phyloP scores from a whole-genome alignment of 2,113 vertebrate genomes.

The Rhipidura dahli region DNA sequence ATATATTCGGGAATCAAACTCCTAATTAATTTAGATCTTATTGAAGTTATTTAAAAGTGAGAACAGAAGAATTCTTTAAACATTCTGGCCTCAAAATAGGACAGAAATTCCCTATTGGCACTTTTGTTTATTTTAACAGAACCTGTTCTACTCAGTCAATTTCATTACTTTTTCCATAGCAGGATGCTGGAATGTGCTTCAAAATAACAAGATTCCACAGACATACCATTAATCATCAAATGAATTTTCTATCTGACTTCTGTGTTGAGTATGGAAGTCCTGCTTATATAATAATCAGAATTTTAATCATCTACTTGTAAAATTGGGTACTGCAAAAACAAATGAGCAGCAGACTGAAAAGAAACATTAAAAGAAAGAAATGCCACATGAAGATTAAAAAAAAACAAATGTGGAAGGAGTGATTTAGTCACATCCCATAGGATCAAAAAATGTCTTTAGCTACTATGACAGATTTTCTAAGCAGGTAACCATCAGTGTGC shows the following conservation, averaged over 20 bases:
- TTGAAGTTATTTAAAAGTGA: background rate
- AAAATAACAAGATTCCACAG: background rate
- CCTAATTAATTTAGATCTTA: background rate
- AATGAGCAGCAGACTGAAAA: background rate
- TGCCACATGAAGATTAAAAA: background rate
- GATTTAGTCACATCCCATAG: background rate
- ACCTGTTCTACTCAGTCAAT: background rate
- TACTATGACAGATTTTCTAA: background rate
- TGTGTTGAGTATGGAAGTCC: background rate
- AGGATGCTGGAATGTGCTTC: background rate
- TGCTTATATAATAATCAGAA: background rate
- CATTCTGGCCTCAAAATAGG: background rate
- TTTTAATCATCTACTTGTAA: background rate
- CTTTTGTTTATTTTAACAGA: background rate
- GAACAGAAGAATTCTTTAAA: background rate
- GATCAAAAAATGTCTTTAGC: background rate
- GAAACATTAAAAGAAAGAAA: background rate
- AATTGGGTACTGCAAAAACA: background rate
- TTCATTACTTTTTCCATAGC: background rate
- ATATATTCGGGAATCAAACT: background rate
- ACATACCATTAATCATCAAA: background rate
- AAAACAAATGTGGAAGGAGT: background rate
- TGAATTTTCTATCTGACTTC: background rate
- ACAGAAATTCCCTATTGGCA: background rate
- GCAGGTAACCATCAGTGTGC: background rate